Evolutionary conservation across 1,140 invertebrate genomes (phyloP).

Genomic region (Drosophila malerkotliana): DNA sequence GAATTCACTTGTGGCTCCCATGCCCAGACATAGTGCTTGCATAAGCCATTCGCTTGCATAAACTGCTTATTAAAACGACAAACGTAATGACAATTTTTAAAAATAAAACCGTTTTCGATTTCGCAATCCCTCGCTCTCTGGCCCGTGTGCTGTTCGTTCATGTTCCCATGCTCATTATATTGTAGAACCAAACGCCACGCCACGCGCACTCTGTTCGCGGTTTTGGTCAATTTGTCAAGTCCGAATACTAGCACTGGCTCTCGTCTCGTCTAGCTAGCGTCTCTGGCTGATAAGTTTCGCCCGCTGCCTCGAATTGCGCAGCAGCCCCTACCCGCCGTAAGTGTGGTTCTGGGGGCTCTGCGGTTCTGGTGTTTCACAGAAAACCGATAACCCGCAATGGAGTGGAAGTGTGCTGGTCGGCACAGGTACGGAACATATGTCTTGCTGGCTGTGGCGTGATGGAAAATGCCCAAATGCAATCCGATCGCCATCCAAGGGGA

Average conservation of each 20-base stretch:
- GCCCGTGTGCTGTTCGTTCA: slow-evolving; percentile 33
- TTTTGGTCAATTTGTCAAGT: slow-evolving; percentile 39
- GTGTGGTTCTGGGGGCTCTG: not conserved
- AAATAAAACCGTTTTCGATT: slow-evolving; percentile 73
- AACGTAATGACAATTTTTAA: slow-evolving; percentile 72
- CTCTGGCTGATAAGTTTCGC: slow-evolving; percentile 57
- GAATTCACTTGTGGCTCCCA: slow-evolving; percentile 32
- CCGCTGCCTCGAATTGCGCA: slow-evolving; percentile 57
- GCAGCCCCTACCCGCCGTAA: slow-evolving; percentile 16
- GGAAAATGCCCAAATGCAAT: slow-evolving; percentile 40
- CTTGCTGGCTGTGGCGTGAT: slow-evolving; percentile 22
- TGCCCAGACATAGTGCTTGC: slow-evolving; percentile 57
- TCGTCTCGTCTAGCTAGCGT: slow-evolving; percentile 26
- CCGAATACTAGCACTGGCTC: slow-evolving; percentile 5
- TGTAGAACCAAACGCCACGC: slow-evolving; percentile 65
- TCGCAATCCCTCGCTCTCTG: slow-evolving; percentile 44
- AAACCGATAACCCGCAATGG: slow-evolving; percentile 23
- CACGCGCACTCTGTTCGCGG: slow-evolving; percentile 60
- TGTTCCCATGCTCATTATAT: slow-evolving; percentile 73
- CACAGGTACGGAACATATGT: slow-evolving; percentile 34
- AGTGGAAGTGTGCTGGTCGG: slow-evolving; percentile 37
- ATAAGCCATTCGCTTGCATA: slow-evolving; percentile 68
- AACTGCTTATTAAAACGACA: slow-evolving; percentile 74
- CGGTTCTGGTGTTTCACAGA: slow-evolving; percentile 1
- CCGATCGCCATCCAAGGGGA: slow-evolving; percentile 6